These are phyloP conservation scores for Limnephilus marmoratus DNA, from an alignment of 2,888 invertebrate genomes.

Conservation along the genomic window DNA sequence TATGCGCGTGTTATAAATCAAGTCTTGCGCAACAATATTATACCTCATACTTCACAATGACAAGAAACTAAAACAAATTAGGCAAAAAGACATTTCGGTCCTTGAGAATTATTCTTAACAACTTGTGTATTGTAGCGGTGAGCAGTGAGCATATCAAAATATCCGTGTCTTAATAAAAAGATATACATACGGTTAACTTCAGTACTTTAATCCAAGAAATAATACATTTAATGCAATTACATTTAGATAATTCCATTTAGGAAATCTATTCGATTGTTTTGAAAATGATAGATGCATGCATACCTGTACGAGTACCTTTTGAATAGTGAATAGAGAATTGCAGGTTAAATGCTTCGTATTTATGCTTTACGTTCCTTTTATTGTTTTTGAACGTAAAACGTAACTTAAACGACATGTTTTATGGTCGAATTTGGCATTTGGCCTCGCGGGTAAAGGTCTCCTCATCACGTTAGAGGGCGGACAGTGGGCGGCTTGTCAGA, in stretches of 20 bases:
- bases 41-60: neutral
- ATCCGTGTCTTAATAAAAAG: neutral
- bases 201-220: too few relatives aligned
- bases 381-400: neutral
- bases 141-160: neutral
- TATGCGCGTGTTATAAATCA: neutral
- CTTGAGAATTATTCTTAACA: neutral
- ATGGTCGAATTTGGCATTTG: slow-evolving; percentile 34
- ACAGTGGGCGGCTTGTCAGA: neutral
- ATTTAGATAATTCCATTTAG: too few relatives aligned
- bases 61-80: neutral
- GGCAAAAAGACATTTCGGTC: neutral
- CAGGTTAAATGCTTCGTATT: too few relatives aligned
- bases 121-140: neutral
- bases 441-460: slow-evolving; percentile 6
- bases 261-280: too few relatives aligned
- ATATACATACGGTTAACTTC: too few relatives aligned
- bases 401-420: slow-evolving; percentile 13
- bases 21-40: neutral
- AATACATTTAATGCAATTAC: too few relatives aligned
- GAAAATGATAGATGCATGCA: too few relatives aligned
- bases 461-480: slow-evolving; percentile 14
- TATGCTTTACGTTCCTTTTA: neutral
- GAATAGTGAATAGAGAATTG: too few relatives aligned
- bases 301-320: too few relatives aligned